Evolutionary conservation across 2,797 vertebrate species (phyloP).

Genomic region (Anguilla megastoma): DNA sequence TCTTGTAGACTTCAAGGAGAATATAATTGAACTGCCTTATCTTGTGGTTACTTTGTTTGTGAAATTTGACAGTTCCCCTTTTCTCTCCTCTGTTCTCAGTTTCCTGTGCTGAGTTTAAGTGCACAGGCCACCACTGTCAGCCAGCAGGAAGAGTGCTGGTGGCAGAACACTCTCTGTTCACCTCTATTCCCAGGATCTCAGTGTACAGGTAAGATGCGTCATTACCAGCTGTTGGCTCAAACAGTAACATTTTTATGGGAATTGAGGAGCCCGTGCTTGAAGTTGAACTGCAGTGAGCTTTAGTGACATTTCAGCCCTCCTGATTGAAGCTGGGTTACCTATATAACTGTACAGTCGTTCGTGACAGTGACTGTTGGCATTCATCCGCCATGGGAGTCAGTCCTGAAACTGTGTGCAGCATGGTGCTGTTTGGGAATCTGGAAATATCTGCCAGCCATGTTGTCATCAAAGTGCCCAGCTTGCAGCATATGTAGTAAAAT

Average conservation of each 20-base stretch:
- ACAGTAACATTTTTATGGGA: not conserved
- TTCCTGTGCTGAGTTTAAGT: constrained; percentile 81
- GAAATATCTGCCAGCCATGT: constrained; percentile 2
- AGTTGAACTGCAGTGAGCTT: not conserved
- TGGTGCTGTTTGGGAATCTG: not conserved
- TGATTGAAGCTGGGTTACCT: not conserved
- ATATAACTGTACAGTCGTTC: not conserved
- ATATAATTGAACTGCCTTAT: not conserved
- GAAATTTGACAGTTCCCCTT: not conserved
- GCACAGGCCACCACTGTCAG: constrained; percentile 78
- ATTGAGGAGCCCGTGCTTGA: not conserved
- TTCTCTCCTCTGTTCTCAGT: constrained; percentile 69
- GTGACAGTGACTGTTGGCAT: not conserved
- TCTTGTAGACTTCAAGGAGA: not conserved
- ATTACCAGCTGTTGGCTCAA: not conserved
- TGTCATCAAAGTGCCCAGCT: not conserved
- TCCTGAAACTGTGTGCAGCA: not conserved
- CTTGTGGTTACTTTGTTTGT: not conserved
- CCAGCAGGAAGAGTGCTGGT: constrained; percentile 92
- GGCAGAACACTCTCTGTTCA: constrained; percentile 94
- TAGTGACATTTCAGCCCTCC: not conserved
- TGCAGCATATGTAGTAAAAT: not conserved
- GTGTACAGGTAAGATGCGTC: constrained; percentile 84
- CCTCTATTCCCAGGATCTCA: constrained; percentile 87
- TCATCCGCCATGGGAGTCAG: not conserved